phyloP scores from a whole-genome alignment of 2,113 vertebrate genomes.

The Laticauda colubrina region DNA sequence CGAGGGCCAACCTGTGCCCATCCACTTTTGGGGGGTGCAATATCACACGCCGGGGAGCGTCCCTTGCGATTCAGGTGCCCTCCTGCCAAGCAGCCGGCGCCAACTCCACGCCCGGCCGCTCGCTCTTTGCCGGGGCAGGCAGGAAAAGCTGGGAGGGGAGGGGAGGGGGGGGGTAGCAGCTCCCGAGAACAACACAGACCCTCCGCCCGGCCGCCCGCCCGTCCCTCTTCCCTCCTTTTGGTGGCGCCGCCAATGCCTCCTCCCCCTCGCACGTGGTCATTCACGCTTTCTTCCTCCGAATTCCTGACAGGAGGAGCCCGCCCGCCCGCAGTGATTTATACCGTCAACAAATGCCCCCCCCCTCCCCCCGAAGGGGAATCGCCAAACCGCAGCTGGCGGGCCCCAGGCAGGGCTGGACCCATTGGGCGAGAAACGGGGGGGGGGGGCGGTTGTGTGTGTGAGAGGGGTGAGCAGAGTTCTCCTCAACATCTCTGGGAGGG shows the following conservation, averaged over 20 bases:
- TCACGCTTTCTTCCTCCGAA: background rate
- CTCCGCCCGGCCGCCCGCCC: too few species aligned
- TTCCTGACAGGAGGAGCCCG: slow-evolving; percentile 2
- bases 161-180: background rate
- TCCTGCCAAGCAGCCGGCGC: background rate
- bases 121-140: background rate
- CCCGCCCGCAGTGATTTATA: slow-evolving; percentile 42
- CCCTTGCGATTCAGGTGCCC: background rate
- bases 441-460: too few species aligned
- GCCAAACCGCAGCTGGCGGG: slow-evolving; percentile 29
- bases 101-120: background rate
- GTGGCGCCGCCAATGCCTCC: background rate
- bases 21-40: background rate
- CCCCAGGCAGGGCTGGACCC: background rate
- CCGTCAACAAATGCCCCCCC: background rate
- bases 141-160: background rate
- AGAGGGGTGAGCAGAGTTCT: background rate
- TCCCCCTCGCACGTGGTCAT: slow-evolving; percentile 12
- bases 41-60: background rate
- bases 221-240: background rate
- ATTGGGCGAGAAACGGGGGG: background rate
- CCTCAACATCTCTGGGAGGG: background rate
- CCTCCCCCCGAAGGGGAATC: slow-evolving; percentile 1
- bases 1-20: background rate
- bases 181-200: background rate